Evolutionary conservation across 2,888 invertebrate species (phyloP), one percentile per base, ranked within the genome.

Genomic region (Caenorhabditis sulstoni): DNA sequence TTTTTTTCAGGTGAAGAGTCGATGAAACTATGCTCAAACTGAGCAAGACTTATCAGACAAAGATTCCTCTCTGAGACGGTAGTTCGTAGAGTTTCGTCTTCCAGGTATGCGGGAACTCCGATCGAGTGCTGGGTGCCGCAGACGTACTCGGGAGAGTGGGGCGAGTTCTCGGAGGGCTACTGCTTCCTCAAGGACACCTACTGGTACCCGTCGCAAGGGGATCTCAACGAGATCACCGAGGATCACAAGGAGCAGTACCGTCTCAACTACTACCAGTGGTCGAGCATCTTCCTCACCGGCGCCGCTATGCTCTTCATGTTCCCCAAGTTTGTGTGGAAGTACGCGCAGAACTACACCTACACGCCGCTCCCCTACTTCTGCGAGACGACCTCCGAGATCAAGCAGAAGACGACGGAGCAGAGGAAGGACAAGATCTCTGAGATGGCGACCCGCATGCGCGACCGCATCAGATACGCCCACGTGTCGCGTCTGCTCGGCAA

Each of bases 51-150:
- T n/a, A n/a, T n/a, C n/a, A n/a, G n/a, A n/a, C n/a, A n/a, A n/a
- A n/a, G n/a, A n/a, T n/a, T n/a, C n/a, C n/a, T n/a, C n/a, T n/a
- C n/a, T n/a, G n/a, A n/a, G n/a, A n/a, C n/a, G n/a, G n/a, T n/a
- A n/a, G n/a, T 44, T 45, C n/a, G 18, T 0, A 23, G 16, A 1
- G 5, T 22, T 11, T 47, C 14, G 7, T 11, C 11, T 74, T 71
- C n/a, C 52, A 71, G 80, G 0, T 67, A 76, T 20, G 82, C 79
- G 16, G 74, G 76, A 12, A 59, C 67, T 0, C 57, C 82, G 7
- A 79, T 84, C 62, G 68, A 87, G 68, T 87, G 87, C 49, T 87
- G 87, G 87, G 79, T 87, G 8, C 87, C 86, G 1, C 86, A 87
- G 16, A 85, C 87, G 41, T 87, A 82, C 65, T 84, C 85, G 3